Evolutionary conservation across 2,797 vertebrate genomes (phyloP).

Genomic region (Gadopsis marmoratus): DNA sequence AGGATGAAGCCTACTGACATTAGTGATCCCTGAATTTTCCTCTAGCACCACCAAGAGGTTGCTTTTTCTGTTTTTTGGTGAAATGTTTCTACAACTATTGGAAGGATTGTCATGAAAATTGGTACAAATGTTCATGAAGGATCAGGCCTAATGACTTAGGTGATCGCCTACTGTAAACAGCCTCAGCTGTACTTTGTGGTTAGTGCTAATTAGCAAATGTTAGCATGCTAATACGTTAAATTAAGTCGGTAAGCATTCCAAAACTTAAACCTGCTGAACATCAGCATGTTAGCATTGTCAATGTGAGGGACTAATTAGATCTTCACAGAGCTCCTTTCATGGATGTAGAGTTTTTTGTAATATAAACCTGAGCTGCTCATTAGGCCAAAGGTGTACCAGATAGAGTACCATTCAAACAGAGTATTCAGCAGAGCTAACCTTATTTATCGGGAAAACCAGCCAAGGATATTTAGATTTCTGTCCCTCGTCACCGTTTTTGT

Average conservation of each 20-base stretch:
- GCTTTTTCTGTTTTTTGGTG: no score
- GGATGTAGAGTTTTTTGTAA: background rate
- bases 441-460: constrained; percentile 24
- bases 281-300: background rate
- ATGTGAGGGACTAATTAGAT: background rate
- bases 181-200: background rate
- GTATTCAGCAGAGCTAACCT: constrained; percentile 50
- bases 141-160: background rate
- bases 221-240: no score
- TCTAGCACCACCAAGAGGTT: no score
- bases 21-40: background rate
- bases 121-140: background rate
- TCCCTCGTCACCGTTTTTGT: constrained; percentile 1
- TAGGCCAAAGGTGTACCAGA: background rate
- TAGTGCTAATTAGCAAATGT: no score
- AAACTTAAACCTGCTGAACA: background rate
- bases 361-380: background rate
- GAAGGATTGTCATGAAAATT: background rate
- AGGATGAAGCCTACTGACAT: background rate
- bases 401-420: background rate
- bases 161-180: background rate
- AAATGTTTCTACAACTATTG: no score
- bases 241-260: no score
- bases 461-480: constrained; percentile 45
- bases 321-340: background rate